Conservation (phyloP, 2,888 invertebrate genomes). For the Drosophila nigricruria region DNA sequence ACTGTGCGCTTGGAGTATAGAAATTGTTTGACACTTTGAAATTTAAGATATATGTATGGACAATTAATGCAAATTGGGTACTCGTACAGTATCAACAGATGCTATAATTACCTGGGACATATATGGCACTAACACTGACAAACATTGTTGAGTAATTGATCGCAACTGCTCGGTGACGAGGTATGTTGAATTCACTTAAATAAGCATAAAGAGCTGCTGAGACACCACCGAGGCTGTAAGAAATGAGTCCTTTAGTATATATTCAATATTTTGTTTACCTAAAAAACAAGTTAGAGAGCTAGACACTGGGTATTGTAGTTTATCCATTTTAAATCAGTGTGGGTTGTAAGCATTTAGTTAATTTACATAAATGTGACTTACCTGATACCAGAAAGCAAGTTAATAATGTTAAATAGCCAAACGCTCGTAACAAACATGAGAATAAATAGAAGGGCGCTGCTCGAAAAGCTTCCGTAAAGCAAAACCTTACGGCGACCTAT, state of each 20-base stretch:
- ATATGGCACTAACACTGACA: constrained; percentile 80
- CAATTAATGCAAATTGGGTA: no score
- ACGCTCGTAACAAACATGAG: constrained; percentile 81
- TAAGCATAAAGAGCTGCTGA: constrained; percentile 80
- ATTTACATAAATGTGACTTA: constrained; percentile 37
- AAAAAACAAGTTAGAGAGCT: not conserved
- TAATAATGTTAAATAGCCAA: constrained; percentile 79
- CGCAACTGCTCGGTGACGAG: constrained; percentile 78
- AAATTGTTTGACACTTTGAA: no score
- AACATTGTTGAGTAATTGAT: constrained; percentile 83
- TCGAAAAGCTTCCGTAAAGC: constrained; percentile 66
- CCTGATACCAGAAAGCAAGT: constrained; percentile 78
- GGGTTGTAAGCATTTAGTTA: not conserved
- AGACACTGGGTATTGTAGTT: not conserved
- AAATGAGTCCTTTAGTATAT: not conserved
- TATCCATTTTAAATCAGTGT: not conserved
- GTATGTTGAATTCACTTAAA: constrained; percentile 79
- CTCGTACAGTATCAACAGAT: not conserved
- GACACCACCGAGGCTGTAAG: constrained; percentile 71
- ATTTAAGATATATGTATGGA: no score
- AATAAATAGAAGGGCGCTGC: constrained; percentile 69
- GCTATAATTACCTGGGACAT: constrained; percentile 75
- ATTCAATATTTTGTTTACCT: not conserved
- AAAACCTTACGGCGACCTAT: constrained; percentile 76
- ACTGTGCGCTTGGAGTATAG: no score